Evolutionary conservation across 2,797 vertebrate genomes (phyloP).

Genomic region (Neopelma chrysocephalum): DNA sequence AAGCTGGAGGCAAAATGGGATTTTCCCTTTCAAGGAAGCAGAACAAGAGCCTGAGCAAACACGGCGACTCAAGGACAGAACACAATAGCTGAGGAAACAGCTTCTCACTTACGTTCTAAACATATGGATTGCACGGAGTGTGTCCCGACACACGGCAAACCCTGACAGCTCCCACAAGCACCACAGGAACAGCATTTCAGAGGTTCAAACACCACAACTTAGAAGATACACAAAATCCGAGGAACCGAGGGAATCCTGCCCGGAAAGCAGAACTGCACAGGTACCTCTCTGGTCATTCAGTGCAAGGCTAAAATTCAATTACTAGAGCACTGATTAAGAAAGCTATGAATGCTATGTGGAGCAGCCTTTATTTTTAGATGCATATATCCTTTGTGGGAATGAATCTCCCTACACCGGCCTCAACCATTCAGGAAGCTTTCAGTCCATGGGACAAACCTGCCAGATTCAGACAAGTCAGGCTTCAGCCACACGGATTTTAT

Average conservation of each 20-base stretch:
- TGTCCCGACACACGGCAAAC: not conserved
- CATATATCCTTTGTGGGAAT: not conserved
- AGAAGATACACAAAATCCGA: not conserved
- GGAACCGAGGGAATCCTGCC: not conserved
- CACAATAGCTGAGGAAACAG: not conserved
- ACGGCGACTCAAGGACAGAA: not conserved
- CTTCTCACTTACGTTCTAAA: not conserved
- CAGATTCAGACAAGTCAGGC: not conserved
- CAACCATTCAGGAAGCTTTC: not conserved
- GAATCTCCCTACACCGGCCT: not conserved
- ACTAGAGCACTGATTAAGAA: not conserved
- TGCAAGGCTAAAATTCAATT: not conserved
- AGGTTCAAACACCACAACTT: not conserved
- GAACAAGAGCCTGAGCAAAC: not conserved
- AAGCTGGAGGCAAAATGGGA: not conserved
- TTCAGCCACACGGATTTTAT: not conserved
- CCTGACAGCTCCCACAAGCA: not conserved
- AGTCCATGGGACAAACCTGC: not conserved
- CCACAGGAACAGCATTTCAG: not conserved
- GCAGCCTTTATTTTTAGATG: conserved; percentile 46
- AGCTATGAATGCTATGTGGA: conserved; percentile 42
- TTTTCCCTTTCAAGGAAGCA: not conserved
- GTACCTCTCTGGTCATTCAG: not conserved
- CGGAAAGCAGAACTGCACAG: not conserved
- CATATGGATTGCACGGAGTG: not conserved